Evolutionary conservation across 2,797 vertebrate genomes (phyloP), one percentile per base, ranked within the genome.

Genomic region (Coregonus sp.): DNA sequence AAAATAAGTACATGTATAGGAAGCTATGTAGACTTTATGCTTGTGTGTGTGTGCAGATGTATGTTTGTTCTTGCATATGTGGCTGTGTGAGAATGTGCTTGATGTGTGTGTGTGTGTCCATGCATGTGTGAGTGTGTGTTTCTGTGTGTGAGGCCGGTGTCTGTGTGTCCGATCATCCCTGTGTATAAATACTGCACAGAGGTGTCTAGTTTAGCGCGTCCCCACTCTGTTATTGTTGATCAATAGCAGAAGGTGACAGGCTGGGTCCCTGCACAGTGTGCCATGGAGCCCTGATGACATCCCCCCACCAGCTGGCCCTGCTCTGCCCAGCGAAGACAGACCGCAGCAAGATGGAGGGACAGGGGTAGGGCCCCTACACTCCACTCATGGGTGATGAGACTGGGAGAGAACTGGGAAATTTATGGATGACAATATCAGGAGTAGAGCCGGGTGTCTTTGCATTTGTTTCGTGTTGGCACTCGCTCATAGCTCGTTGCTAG

Each of bases 271-370:
- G 78, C 82, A 66, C 84, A 81, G 77, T 78, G 80, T 84, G 80
- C 73, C 88, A 67, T 63, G 66, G 82, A 84, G 85, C 77, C 66
- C 77, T 70, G 74, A 80, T 68, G 76, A 78, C 59, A 76, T 84
- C 84, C 82, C 83, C 86, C 70, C 25, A 88, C 86, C 91, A 90
- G 89, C 89, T 92, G 90, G 89, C 82, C 75, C 66, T 80, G 47
- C 2, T 68, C 79, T 70, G 81, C 78, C 69, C 74, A 63, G 79
- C 82, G 59, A 79, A 88, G 81, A 88, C 50, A 67, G 73, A 33
- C 33, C 50, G 52, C 51, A 35, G 20, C 59, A 54, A 79, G 56
- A 63, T 70, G 73, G 77, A 67, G 70, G 50, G 4, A 35, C 16
- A 11, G 65, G 18, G 67, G 54, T 51, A 71, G 18, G 18, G 59